Evolutionary conservation across 2,888 invertebrate species (phyloP).

Genomic region (Eutolmus rufibarbis): DNA sequence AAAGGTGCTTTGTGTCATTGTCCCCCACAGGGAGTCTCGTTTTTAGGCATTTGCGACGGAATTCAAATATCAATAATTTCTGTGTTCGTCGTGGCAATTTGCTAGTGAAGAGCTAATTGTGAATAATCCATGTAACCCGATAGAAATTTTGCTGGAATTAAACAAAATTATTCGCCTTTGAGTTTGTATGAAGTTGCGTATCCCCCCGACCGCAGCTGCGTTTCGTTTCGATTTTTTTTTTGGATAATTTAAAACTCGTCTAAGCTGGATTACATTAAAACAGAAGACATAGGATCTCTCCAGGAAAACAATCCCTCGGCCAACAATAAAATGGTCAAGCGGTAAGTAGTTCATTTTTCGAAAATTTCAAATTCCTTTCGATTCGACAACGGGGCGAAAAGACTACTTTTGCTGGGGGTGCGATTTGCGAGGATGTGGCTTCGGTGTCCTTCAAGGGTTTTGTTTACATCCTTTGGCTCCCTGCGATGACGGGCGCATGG

Average conservation of each 20-base stretch:
- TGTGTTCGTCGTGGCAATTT: neutral
- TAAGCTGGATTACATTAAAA: constrained; percentile 64
- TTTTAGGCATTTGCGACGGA: constrained; percentile 10
- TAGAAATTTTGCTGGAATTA: neutral
- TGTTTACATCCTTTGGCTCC: constrained; percentile 35
- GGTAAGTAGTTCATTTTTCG: constrained; percentile 54
- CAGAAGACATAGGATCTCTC: constrained; percentile 62
- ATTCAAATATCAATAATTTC: neutral
- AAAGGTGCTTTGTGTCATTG: constrained; percentile 37
- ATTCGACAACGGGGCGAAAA: neutral
- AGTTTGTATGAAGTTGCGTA: constrained; percentile 11
- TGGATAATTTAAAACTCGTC: constrained; percentile 49
- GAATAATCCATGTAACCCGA: neutral
- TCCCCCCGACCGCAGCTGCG: neutral
- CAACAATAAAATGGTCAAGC: constrained; percentile 64
- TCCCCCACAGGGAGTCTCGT: constrained; percentile 24
- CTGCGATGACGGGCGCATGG: constrained; percentile 34
- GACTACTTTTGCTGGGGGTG: neutral
- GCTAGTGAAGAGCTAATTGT: neutral
- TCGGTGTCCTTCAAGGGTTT: constrained; percentile 18
- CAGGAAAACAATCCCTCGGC: constrained; percentile 63
- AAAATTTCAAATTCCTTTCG: neutral
- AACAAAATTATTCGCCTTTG: neutral
- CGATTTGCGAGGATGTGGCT: neutral
- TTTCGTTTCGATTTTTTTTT: constrained; percentile 18